phyloP scores from a whole-genome alignment of 2,113 vertebrate species.

The Pelodiscus sinensis region DNA sequence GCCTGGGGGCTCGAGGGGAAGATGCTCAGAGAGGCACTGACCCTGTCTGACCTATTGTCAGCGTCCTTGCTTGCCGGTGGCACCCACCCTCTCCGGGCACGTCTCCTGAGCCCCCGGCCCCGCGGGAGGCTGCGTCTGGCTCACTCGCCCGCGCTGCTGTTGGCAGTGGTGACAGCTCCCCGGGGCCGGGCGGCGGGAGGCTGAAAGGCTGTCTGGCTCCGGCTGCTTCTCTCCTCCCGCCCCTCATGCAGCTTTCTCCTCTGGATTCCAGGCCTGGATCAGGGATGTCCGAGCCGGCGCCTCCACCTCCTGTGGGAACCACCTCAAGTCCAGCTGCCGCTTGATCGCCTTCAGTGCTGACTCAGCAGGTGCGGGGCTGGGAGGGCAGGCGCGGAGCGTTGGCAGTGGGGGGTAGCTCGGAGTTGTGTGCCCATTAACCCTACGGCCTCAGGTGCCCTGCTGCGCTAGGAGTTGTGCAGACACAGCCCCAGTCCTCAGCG shows the following conservation, averaged over 20 bases:
- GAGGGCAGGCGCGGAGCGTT: neutral
- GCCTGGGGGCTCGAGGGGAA: neutral
- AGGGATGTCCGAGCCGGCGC: slow-evolving; percentile 80
- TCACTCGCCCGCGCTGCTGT: neutral
- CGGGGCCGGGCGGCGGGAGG: neutral
- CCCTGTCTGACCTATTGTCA: neutral
- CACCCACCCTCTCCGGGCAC: neutral
- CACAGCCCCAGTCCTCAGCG: too few relatives aligned
- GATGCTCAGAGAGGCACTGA: neutral
- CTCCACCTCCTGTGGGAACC: slow-evolving; percentile 80
- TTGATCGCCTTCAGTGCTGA: slow-evolving; percentile 87
- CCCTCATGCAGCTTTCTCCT: neutral
- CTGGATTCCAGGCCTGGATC: slow-evolving; percentile 87
- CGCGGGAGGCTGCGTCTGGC: neutral
- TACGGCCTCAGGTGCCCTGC: neutral
- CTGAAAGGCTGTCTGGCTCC: neutral
- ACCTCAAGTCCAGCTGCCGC: slow-evolving; percentile 87
- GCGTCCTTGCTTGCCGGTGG: neutral
- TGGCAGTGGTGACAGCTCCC: neutral
- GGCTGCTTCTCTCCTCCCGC: neutral
- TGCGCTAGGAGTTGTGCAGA: neutral
- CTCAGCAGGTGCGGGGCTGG: slow-evolving; percentile 79
- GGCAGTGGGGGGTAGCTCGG: accelerated
- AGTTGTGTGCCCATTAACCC: neutral
- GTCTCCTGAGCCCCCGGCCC: neutral